Evolutionary conservation across 2,888 invertebrate genomes (phyloP).

Genomic region (Tineola bisselliella): DNA sequence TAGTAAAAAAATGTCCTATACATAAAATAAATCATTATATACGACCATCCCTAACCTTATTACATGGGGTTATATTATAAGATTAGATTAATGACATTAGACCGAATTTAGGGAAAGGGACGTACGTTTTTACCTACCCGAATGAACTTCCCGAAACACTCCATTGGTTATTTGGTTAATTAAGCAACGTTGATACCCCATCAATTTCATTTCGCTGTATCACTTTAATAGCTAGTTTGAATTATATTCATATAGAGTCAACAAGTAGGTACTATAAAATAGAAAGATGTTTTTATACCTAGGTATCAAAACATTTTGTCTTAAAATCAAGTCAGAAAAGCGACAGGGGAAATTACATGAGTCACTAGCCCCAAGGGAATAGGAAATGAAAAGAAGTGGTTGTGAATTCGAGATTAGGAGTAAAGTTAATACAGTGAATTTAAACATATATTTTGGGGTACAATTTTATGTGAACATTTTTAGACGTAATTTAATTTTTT

Average conservation of each 20-base stretch:
- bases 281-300: not conserved
- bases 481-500: slow-evolving; percentile 14
- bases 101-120: not conserved
- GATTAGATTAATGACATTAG: not conserved
- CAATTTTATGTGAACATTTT: not conserved
- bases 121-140: not conserved
- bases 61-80: not conserved
- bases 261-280: not conserved
- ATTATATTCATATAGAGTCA: no score
- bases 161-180: not conserved
- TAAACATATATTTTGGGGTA: not conserved
- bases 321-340: not conserved
- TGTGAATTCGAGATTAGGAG: slow-evolving; percentile 29
- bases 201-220: not conserved
- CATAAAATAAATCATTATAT: not conserved
- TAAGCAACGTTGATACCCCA: not conserved
- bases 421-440: slow-evolving; percentile 19
- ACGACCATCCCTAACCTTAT: not conserved
- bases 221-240: not conserved
- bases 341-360: slow-evolving; percentile 14
- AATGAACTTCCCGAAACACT: not conserved
- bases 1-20: not conserved
- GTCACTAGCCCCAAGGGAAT: slow-evolving; percentile 12
- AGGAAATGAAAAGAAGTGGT: slow-evolving; percentile 20
- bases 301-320: not conserved